Evolutionary conservation across 2,113 vertebrate species (phyloP), one percentile per base, ranked within the genome.

Genomic region (Myiozetetes cayanensis): DNA sequence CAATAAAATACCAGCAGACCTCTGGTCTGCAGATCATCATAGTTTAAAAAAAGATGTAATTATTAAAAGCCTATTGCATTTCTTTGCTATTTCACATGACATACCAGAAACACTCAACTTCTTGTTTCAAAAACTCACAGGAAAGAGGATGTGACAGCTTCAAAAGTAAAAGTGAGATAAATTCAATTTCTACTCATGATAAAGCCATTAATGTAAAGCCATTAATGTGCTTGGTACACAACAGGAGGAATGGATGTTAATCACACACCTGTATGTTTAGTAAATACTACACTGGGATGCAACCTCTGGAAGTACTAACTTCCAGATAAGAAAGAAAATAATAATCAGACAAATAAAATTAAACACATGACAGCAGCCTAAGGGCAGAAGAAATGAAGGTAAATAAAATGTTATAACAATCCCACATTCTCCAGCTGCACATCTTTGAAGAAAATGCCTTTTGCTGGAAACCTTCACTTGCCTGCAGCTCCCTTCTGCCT

Each of bases 371-470:
- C 73, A 85, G 70, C 75, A 70, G 78, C 74, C 74, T 22, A 73
- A 47, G 41, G 66, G 70, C 56, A 74, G 46, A 90, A 89, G 55
- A 91, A 90, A 89, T 56, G 18, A 62, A 74, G 77, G 39, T 78
- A 93, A 83, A 82, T 72, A 91, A 83, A 90, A 85, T 39, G 41
- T 50, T 66, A 18, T 61, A 78, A 67, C 37, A 66, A 80, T 5
- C 30, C 20, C 55, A 14, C 11, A 68, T 66, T 91, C 65, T 81
- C 77, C 65, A 46, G 58, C 58, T 91, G 67, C 81, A 87, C 49
- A 91, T 87, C 74, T 94, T 74, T 37, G 66, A 94, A 75, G 71
- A 90, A 94, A 94, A 93, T 12, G 31, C n/a, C 41, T 87, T 87
- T 91, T 87, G 44, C 66, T 87, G 66, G 77, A 92, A 95, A 93